Base-by-base conservation (phyloP, 2,888 invertebrate species). In the Pollenia griseotomentosa region DNA sequence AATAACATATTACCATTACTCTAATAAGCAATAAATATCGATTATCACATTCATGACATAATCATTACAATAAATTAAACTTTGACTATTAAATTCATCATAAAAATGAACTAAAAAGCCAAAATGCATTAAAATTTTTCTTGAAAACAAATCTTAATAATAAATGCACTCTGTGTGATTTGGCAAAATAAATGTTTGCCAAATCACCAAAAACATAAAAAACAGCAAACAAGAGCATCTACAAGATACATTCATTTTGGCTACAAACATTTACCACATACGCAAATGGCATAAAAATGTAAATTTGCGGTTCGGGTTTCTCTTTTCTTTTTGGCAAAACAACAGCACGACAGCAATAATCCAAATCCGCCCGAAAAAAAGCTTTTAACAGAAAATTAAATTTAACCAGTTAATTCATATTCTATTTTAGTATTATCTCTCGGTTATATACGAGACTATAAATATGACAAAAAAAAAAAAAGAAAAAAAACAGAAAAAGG, bases 381-480 rank as follows among this genome's bases (percentile, higher is more conserved):
- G 84, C 79, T 82, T 80, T 70, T 68, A 78, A 79, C 73, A 48
- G 66, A 55, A 68, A 74, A 81, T 80, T 74, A 74, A 70, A 74
- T 68, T 80, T 66, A 59, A 73, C 10, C 75, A 87, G 61, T 81
- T 82, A 66, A 82, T 82, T 82, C 44, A 74, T 65, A 57, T 74
- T 78, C 74, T 74, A 74, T 74, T 78, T 78, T 74, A 74, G 57
- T 53, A 78, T 79, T 84, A 84, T 85, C 65, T 87, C 57, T 33
- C 14, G 86, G 85, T 68, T 14, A 33, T n/a, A 0, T 71, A 48
- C 44, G 46, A 66, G 51, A 79, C 42, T 19, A 23, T 42, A 63
- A 44, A 48, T 12, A 40, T 46, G 65, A 78, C 66, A 78, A 33
- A 68, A 44, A 65, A 23, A 51, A 33, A 44, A 55, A 55, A 51